Percentiles rank a stretch among this genome's conserved stretches.
phyloP scores from a whole-genome alignment of 2,113 vertebrate genomes.

The Indicator maculatus region DNA sequence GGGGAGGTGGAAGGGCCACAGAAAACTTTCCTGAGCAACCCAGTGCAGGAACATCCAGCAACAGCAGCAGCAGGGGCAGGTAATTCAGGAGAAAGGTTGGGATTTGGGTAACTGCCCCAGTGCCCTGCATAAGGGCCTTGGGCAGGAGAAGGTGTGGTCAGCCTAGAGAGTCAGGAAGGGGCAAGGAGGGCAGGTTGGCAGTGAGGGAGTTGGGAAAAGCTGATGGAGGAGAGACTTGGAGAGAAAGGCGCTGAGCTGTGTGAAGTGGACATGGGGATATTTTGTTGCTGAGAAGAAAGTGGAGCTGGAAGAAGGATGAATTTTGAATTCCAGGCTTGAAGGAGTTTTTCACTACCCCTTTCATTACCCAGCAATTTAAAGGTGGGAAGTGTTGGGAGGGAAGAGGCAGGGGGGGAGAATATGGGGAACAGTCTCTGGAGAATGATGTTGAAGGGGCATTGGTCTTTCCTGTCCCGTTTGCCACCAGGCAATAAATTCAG shows the following conservation, averaged over 20 bases:
- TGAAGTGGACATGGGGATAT: background rate
- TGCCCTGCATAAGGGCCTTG: background rate
- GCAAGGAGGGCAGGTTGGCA: background rate
- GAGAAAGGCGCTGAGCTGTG: background rate
- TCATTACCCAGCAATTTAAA: background rate
- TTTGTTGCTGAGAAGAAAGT: background rate
- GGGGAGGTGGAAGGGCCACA: background rate
- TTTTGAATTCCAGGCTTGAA: background rate
- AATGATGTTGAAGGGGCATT: background rate
- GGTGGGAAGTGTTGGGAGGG: no score
- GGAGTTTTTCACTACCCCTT: background rate
- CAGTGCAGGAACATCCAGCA: background rate
- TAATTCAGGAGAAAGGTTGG: background rate
- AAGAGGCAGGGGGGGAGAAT: no score
- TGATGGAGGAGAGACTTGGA: background rate
- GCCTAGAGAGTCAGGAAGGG: background rate
- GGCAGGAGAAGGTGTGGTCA: background rate
- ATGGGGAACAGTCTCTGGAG: background rate
- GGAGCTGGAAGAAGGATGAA: background rate
- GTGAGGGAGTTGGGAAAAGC: background rate
- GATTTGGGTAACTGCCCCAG: background rate
- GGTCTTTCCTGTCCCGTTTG: background rate
- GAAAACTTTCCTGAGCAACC: slow-evolving; percentile 66
- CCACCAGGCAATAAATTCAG: background rate
- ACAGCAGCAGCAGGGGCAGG: background rate